These are phyloP conservation scores for Plutella xylostella DNA, from an alignment of 2,888 invertebrate species.

Conservation along the genomic window DNA sequence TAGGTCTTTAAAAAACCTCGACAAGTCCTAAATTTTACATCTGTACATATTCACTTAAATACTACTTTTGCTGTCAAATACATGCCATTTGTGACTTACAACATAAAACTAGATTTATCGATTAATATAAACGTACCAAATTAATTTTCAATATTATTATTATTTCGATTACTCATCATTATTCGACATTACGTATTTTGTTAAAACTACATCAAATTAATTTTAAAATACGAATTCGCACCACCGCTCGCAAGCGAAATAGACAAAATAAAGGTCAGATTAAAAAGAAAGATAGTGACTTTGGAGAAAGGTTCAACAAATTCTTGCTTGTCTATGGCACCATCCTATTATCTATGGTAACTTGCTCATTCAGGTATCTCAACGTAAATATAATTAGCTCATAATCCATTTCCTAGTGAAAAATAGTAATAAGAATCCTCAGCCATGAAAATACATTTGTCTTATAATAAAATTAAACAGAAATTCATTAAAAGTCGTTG, in stretches of 20 bases:
- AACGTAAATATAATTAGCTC: slow-evolving; percentile 3
- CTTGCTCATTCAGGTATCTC: slow-evolving; percentile 49
- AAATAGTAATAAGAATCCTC: slow-evolving; percentile 15
- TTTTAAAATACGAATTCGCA: too few relatives aligned
- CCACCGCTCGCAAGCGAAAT: too few relatives aligned
- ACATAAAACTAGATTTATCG: not conserved
- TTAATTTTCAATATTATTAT: not conserved
- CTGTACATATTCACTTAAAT: slow-evolving; percentile 1
- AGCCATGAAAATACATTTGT: not conserved
- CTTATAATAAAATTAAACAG: slow-evolving; percentile 4
- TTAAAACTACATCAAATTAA: not conserved
- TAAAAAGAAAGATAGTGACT: slow-evolving; percentile 3
- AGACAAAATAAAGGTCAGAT: slow-evolving; percentile 5
- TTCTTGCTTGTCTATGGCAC: slow-evolving; percentile 45
- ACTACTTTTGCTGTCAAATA: not conserved
- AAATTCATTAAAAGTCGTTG: slow-evolving; percentile 52
- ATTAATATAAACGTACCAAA: not conserved
- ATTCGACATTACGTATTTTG: not conserved
- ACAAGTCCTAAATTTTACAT: not conserved
- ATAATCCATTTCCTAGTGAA: slow-evolving; percentile 21
- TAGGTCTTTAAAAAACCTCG: not conserved
- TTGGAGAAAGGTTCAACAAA: not conserved
- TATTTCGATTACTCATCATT: not conserved
- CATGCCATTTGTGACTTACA: not conserved
- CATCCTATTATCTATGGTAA: slow-evolving; percentile 61